These are phyloP conservation scores for Bagarius yarrelli DNA, from an alignment of 2,113 vertebrate genomes.

Conservation along the genomic window DNA sequence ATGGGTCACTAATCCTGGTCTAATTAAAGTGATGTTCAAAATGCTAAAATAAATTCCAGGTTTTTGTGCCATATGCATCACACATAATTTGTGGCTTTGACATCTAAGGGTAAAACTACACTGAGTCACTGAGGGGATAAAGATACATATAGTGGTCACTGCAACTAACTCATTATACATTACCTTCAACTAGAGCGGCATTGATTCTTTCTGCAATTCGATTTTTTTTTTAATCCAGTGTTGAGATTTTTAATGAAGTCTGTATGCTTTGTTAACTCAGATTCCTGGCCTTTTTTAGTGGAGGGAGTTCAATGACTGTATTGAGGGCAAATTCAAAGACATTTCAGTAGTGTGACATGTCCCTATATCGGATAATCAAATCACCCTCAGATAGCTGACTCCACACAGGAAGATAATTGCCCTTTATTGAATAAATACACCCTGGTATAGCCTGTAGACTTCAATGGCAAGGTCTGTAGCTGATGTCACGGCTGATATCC, in stretches of 20 bases:
- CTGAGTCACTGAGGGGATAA: too few species aligned
- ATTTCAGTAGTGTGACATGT: background rate
- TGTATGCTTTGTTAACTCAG: constrained; percentile 9
- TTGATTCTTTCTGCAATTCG: too few species aligned
- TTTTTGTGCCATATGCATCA: too few species aligned
- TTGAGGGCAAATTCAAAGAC: constrained; percentile 42
- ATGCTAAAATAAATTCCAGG: too few species aligned
- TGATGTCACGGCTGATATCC: constrained; percentile 4
- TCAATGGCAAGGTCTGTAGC: constrained; percentile 6
- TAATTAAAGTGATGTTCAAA: too few species aligned
- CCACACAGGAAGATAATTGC: background rate
- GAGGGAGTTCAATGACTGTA: background rate
- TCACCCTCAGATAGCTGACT: background rate
- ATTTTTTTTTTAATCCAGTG: too few species aligned
- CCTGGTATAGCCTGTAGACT: background rate
- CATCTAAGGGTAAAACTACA: too few species aligned
- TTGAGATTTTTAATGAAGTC: background rate
- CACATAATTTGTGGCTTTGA: too few species aligned
- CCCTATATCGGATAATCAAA: constrained; percentile 32
- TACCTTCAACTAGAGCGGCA: too few species aligned
- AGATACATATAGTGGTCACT: too few species aligned
- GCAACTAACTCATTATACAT: too few species aligned
- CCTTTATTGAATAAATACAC: constrained; percentile 25
- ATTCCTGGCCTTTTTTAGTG: background rate
- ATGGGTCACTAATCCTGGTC: too few species aligned